Evolutionary conservation across 2,113 vertebrate genomes (phyloP).

Genomic region (Lethenteron reissneri): DNA sequence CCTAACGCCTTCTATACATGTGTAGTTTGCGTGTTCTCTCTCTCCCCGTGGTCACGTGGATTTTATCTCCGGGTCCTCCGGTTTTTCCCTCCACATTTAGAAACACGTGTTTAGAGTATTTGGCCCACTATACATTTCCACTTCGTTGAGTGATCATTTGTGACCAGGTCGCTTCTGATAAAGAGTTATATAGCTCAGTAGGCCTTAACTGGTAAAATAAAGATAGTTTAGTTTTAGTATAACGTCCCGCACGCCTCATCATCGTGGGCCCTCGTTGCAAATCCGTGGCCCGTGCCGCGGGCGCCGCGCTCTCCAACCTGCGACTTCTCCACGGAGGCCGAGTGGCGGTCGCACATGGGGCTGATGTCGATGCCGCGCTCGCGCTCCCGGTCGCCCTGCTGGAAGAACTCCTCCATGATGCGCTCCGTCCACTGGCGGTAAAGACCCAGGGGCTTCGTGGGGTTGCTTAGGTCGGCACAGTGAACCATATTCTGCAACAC

Average conservation of each 20-base stretch:
- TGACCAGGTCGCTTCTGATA: too few species aligned
- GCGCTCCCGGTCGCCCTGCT: constrained; percentile 75
- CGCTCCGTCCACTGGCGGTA: constrained; percentile 93
- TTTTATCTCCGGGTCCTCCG: too few species aligned
- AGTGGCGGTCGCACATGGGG: constrained; percentile 99
- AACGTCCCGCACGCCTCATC: constrained; percentile 8
- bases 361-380: constrained; percentile 98
- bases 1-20: too few species aligned
- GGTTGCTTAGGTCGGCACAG: constrained; percentile 93
- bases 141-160: too few species aligned
- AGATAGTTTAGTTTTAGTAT: background rate
- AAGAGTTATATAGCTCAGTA: too few species aligned
- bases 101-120: too few species aligned
- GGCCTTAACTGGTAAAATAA: background rate
- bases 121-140: background rate
- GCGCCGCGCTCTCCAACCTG: constrained; percentile 34
- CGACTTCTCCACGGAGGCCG: constrained; percentile 86
- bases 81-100: too few species aligned
- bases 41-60: too few species aligned
- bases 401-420: constrained; percentile 98
- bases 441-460: constrained; percentile 79
- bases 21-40: too few species aligned
- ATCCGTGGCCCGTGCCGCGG: background rate
- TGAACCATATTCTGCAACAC: constrained; percentile 99
- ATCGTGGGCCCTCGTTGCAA: background rate